These are phyloP conservation scores for Tribolium madens DNA, from an alignment of 1,140 invertebrate species.

Conservation along the genomic window DNA sequence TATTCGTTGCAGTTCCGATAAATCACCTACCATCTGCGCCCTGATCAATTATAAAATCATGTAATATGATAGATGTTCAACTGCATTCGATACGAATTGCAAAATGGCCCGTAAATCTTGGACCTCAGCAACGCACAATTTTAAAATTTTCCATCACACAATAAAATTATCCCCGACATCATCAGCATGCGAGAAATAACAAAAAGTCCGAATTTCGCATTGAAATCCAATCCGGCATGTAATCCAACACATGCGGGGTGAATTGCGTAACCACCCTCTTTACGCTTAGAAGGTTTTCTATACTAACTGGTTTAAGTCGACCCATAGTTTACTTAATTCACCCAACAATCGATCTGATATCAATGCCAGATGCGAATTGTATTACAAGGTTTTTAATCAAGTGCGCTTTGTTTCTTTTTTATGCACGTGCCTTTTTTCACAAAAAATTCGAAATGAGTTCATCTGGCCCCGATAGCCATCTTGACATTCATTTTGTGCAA, in stretches of 20 bases:
- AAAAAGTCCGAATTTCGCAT: slow-evolving; percentile 41
- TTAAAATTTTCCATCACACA: neutral
- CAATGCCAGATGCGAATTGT: slow-evolving; percentile 64
- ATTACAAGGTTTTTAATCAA: slow-evolving; percentile 46
- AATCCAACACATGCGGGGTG: slow-evolving; percentile 60
- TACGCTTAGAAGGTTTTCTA: slow-evolving; percentile 62
- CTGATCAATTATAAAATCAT: slow-evolving; percentile 46
- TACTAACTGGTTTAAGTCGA: slow-evolving; percentile 63
- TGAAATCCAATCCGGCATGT: slow-evolving; percentile 60
- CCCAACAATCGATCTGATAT: slow-evolving; percentile 60
- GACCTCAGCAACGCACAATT: slow-evolving; percentile 36
- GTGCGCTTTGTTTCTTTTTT: slow-evolving; percentile 28
- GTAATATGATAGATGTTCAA: slow-evolving; percentile 55
- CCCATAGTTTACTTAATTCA: slow-evolving; percentile 63
- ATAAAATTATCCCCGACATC: slow-evolving; percentile 17
- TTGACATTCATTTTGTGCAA: slow-evolving; percentile 48
- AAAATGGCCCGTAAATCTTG: slow-evolving; percentile 48
- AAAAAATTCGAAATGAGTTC: neutral
- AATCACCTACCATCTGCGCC: slow-evolving; percentile 22
- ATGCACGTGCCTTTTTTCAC: slow-evolving; percentile 46
- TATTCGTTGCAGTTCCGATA: neutral
- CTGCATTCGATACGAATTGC: slow-evolving; percentile 50
- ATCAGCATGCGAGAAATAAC: slow-evolving; percentile 31
- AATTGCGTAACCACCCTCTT: slow-evolving; percentile 62
- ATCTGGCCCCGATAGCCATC: slow-evolving; percentile 47